phyloP scores from a whole-genome alignment of 2,113 vertebrate species.

The Strix aluco region DNA sequence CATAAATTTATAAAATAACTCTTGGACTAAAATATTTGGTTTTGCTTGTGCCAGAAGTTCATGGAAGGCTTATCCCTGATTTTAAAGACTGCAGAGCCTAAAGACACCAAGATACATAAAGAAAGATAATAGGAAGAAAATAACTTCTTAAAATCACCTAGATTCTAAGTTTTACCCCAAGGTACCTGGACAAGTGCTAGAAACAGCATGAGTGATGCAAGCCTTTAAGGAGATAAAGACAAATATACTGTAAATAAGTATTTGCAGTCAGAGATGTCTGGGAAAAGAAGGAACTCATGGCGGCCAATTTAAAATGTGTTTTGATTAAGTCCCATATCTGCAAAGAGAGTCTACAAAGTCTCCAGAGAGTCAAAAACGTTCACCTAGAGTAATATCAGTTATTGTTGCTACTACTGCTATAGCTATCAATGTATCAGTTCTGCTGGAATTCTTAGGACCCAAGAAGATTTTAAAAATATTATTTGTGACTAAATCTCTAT shows the following conservation, averaged over 20 bases:
- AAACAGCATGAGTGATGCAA: neutral
- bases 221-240: neutral
- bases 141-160: neutral
- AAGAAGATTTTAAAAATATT: neutral
- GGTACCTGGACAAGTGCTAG: neutral
- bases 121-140: neutral
- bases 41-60: neutral
- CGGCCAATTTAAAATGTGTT: neutral
- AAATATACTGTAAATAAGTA: neutral
- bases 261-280: neutral
- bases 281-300: neutral
- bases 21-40: neutral
- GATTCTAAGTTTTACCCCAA: neutral
- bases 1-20: neutral
- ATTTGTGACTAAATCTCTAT: neutral
- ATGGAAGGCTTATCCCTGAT: neutral
- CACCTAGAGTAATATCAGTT: neutral
- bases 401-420: neutral
- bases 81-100: neutral
- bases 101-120: neutral
- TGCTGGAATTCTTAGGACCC: neutral
- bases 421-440: neutral
- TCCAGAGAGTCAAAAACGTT: neutral
- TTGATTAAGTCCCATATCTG: neutral
- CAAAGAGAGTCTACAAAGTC: neutral